Conservation (phyloP, 2,113 vertebrate genomes). For the Hippocampus zosterae region DNA sequence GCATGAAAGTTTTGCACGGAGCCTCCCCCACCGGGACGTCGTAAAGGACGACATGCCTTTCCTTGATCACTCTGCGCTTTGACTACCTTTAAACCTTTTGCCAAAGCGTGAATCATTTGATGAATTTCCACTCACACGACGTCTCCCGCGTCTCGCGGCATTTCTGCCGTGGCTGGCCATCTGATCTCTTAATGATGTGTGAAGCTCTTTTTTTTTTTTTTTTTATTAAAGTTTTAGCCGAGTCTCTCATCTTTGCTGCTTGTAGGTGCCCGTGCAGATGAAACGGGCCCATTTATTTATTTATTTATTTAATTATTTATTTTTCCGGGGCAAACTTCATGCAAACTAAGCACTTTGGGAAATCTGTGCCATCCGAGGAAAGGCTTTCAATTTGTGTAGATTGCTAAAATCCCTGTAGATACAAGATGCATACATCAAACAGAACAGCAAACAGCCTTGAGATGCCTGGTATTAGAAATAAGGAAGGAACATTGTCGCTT, state of each 20-base stretch:
- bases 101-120: slow-evolving; percentile 23
- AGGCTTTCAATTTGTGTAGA: background rate
- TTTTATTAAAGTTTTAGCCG: slow-evolving; percentile 15
- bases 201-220: slow-evolving; percentile 30
- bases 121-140: slow-evolving; percentile 15
- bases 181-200: slow-evolving; percentile 35
- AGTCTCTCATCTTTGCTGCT: slow-evolving; percentile 14
- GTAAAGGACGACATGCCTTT: slow-evolving; percentile 24
- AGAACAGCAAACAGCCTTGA: background rate
- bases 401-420: background rate
- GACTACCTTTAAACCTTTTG: slow-evolving; percentile 26
- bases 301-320: no score
- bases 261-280: slow-evolving; percentile 3
- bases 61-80: slow-evolving; percentile 18
- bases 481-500: background rate
- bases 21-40: background rate
- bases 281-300: slow-evolving; percentile 22
- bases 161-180: slow-evolving; percentile 20
- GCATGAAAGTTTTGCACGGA: background rate
- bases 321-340: slow-evolving; percentile 4
- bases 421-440: background rate
- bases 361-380: background rate
- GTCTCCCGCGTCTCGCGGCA: slow-evolving; percentile 14
- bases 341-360: slow-evolving; percentile 13
- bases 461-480: background rate